phyloP scores from a whole-genome alignment of 1,140 invertebrate species.

The Sitophilus oryzae region DNA sequence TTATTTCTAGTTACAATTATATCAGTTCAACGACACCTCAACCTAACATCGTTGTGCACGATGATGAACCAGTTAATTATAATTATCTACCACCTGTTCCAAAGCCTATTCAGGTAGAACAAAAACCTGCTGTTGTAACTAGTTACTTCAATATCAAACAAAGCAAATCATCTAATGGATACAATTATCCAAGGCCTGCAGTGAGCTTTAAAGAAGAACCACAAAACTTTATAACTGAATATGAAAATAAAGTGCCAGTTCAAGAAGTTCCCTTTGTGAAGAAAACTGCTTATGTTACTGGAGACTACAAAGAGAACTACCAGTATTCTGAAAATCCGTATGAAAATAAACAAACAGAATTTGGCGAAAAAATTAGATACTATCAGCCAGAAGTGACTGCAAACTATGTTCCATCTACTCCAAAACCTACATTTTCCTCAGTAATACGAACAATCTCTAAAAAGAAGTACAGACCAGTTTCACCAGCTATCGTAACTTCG shows the following conservation, averaged over 20 bases:
- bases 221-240: constrained; percentile 9
- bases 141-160: constrained; percentile 13
- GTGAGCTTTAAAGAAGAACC: constrained; percentile 44
- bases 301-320: constrained; percentile 24
- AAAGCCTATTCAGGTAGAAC: background rate
- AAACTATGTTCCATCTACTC: constrained; percentile 30
- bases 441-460: constrained; percentile 26
- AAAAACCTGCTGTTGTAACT: background rate
- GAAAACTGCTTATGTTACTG: constrained; percentile 49
- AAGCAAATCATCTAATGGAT: constrained; percentile 38
- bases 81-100: constrained; percentile 7
- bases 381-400: background rate
- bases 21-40: constrained; percentile 3
- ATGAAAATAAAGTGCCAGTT: constrained; percentile 31
- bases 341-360: background rate
- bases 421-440: constrained; percentile 33
- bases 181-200: constrained; percentile 46
- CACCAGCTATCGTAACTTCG: constrained; percentile 16
- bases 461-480: constrained; percentile 16
- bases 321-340: background rate
- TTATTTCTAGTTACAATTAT: constrained; percentile 13
- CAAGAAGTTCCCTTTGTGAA: constrained; percentile 47
- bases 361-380: background rate
- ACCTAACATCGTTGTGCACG: constrained; percentile 6
- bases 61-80: constrained; percentile 6